Conservation (phyloP, 2,113 vertebrate genomes). For the Psephotus haematonotus region DNA sequence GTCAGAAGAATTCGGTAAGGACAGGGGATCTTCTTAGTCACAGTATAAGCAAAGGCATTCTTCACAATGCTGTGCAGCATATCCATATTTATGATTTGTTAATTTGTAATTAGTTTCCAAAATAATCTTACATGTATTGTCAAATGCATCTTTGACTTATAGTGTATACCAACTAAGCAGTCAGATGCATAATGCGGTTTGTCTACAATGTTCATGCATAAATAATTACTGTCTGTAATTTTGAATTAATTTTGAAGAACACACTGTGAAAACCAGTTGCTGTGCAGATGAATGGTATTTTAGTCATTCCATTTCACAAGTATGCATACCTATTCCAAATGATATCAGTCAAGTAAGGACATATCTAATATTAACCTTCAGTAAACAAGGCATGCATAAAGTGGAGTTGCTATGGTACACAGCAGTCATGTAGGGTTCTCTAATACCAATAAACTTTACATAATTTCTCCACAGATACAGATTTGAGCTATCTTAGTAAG, state of each 20-base stretch:
- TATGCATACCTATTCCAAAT: not conserved
- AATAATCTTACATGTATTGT: constrained; percentile 18
- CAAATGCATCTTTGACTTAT: constrained; percentile 46
- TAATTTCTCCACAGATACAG: not conserved
- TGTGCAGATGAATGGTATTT: not conserved
- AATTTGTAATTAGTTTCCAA: constrained; percentile 41
- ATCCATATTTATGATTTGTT: constrained; percentile 36
- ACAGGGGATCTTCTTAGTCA: not conserved
- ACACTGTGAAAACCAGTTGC: not conserved
- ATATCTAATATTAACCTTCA: not conserved
- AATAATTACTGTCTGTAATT: constrained; percentile 24
- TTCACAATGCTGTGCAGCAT: not conserved
- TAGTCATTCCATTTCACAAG: not conserved
- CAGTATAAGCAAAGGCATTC: not conserved
- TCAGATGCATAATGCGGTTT: constrained; percentile 6
- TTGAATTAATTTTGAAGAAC: constrained; percentile 6
- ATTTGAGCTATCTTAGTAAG: not conserved
- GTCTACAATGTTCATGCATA: constrained; percentile 11
- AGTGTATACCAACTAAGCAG: not conserved
- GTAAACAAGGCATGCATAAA: not conserved
- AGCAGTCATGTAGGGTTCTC: not conserved
- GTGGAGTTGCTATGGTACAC: not conserved
- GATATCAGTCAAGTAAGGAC: not conserved
- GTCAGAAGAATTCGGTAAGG: not conserved
- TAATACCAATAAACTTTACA: not conserved